Base-by-base conservation (phyloP, 2,888 invertebrate species). In the Nebria salina region DNA sequence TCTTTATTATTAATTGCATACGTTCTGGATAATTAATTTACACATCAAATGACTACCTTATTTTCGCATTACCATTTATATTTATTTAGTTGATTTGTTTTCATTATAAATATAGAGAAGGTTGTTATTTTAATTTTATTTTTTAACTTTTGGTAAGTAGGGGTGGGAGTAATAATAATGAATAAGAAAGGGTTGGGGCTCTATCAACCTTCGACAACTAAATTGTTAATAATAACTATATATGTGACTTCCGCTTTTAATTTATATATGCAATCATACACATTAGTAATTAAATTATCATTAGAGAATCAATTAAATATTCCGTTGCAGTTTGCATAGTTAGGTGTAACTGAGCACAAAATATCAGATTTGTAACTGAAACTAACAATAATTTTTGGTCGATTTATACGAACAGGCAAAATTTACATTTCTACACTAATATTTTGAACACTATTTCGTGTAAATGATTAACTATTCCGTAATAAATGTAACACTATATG, bases 1-100 rank as follows among this genome's bases (percentile, higher is more conserved):
- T 78, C 65, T 73, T 80, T 80, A 54, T n/a, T 72, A 54, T 54
- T 54, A 54, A 54, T 54, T 54, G 54, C 54, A 8, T 54, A 54
- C 13, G 54, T 54, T 11, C 54, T 8, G 54, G 54, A 54, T 54
- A 54, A 54, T 54, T 54, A 54, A 54, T 54, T 54, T 54, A 54
- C 54, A 54, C 54, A 54, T 54, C 54, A 43, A 43, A 43, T 43
- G 54, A 54, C 54, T 54, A 54, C 54, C 54, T 11, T 13, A 54
- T 54, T 54, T 13, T 54, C 54, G 54, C 13, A 54, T 54, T 54
- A 54, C 54, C 54, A 54, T 54, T 54, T 54, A 54, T 54, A 54
- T 54, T 8, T 11, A 54, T 34, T 34, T 34, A 34, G 34, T 34
- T 34, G 34, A 34, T 34, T 4, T 34, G 34, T 34, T 34, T 34